These are phyloP conservation scores for Holothuria scabra DNA, from an alignment of 53 echinoderm and acorn worm genomes.

Conservation along the genomic window DNA sequence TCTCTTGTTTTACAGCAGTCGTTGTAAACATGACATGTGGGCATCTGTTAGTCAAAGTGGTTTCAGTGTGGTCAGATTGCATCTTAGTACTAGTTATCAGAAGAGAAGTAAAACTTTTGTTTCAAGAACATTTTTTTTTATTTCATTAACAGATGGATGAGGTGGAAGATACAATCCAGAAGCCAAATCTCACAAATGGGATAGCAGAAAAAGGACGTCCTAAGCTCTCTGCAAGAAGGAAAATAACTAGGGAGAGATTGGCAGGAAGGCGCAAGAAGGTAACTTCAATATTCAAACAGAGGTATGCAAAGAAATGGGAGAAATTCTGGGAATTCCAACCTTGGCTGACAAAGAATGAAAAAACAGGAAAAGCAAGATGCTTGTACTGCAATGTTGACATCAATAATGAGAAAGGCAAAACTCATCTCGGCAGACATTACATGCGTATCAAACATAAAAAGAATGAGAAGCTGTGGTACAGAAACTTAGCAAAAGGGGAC, in stretches of 20 bases:
- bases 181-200: too few species aligned
- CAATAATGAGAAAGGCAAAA: constrained; percentile 15
- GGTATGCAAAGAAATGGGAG: constrained; percentile 31
- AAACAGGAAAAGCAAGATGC: constrained; percentile 22
- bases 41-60: too few species aligned
- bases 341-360: constrained; percentile 22
- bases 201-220: too few species aligned
- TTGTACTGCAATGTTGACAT: constrained; percentile 26
- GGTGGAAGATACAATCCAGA: too few species aligned
- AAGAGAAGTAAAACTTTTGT: too few species aligned
- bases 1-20: too few species aligned
- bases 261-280: background rate
- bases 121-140: too few species aligned
- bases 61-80: too few species aligned
- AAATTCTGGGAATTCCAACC: constrained; percentile 20
- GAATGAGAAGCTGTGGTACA: constrained; percentile 35
- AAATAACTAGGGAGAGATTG: background rate
- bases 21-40: too few species aligned
- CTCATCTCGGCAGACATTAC: constrained; percentile 21
- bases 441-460: constrained; percentile 15
- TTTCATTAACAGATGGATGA: too few species aligned
- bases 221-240: background rate
- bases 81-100: too few species aligned
- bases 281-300: background rate
- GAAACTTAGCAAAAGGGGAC: background rate